A percentile compares a stretch with the other conserved stretches of the same genome.
These are phyloP conservation scores for Diadromus collaris DNA, from an alignment of 2,888 invertebrate genomes.

Conservation along the genomic window DNA sequence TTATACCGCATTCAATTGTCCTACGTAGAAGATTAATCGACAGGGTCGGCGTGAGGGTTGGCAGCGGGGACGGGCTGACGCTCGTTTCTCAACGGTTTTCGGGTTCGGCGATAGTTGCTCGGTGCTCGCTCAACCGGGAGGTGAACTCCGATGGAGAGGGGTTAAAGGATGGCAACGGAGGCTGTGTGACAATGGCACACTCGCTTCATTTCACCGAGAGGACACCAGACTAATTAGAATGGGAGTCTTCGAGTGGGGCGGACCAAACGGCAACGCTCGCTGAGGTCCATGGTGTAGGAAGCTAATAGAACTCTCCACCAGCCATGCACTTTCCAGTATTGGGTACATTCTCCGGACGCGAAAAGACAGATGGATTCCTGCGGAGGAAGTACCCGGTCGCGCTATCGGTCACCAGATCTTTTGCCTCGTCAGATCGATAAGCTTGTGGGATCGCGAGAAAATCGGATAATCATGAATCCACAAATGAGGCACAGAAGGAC, in stretches of 20 bases:
- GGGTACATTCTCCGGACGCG: background rate
- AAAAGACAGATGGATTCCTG: background rate
- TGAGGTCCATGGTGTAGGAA: background rate
- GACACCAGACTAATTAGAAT: constrained; percentile 51
- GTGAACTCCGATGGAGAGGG: constrained; percentile 2
- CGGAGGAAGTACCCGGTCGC: background rate
- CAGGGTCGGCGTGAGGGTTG: constrained; percentile 27
- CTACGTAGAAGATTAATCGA: constrained; percentile 54
- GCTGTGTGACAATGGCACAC: constrained; percentile 41
- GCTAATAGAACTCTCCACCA: background rate
- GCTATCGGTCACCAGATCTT: no score
- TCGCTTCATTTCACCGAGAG: constrained; percentile 54
- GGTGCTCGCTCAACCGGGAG: constrained; percentile 14
- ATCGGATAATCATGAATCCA: background rate
- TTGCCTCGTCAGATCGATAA: background rate
- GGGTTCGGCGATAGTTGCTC: constrained; percentile 37
- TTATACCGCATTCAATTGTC: constrained; percentile 55
- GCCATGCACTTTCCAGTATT: background rate
- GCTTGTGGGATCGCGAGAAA: background rate
- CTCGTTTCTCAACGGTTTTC: constrained; percentile 47
- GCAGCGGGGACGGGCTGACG: constrained; percentile 21
- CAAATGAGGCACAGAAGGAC: background rate
- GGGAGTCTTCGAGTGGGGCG: constrained; percentile 28
- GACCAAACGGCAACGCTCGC: constrained; percentile 6
- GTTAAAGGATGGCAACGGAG: constrained; percentile 13